These are phyloP conservation scores for Fragum sueziense DNA, from an alignment of 2,888 invertebrate genomes.

Conservation along the genomic window DNA sequence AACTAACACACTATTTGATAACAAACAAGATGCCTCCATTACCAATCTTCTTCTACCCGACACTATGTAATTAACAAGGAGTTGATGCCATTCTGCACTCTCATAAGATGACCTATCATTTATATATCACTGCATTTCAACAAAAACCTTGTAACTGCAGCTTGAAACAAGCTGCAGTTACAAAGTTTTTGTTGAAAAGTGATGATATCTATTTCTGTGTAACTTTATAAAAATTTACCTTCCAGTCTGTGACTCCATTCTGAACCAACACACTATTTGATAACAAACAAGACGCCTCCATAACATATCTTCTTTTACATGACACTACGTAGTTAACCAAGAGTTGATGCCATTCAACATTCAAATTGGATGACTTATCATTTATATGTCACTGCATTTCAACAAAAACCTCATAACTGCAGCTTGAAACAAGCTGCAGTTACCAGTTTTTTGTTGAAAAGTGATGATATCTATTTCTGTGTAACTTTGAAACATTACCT, in stretches of 20 bases:
- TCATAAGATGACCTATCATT: constrained; percentile 33
- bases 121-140: too few species aligned
- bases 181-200: too few species aligned
- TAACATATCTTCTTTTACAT: constrained; percentile 37
- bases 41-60: constrained; percentile 48
- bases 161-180: too few species aligned
- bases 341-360: constrained; percentile 43
- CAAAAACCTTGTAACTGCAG: too few species aligned
- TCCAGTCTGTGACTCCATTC: constrained; percentile 4
- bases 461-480: too few species aligned
- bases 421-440: too few species aligned
- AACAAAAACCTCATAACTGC: too few species aligned
- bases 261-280: constrained; percentile 7
- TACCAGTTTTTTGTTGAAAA: too few species aligned
- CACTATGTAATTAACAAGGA: constrained; percentile 52
- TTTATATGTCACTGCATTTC: too few species aligned
- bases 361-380: constrained; percentile 28
- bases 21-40: constrained; percentile 31
- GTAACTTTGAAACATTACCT: constrained; percentile 5
- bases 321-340: constrained; percentile 54
- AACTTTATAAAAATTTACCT: too few species aligned
- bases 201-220: too few species aligned
- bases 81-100: constrained; percentile 40
- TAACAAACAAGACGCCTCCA: constrained; percentile 36
- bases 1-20: constrained; percentile 14